Conservation (phyloP, 1,140 invertebrate genomes). For the Aphidius gifuensis region DNA sequence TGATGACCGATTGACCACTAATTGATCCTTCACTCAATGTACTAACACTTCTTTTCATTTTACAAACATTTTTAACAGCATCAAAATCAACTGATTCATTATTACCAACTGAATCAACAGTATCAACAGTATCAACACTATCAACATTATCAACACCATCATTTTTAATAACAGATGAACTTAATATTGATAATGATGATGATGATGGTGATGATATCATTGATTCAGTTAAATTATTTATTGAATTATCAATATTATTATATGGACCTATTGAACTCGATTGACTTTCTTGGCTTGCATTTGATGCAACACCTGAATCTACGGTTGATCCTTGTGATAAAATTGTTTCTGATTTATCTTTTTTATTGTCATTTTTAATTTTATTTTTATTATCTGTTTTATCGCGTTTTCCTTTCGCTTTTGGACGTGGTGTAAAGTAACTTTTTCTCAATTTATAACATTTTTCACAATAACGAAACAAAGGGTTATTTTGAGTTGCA, state of each 20-base stretch:
- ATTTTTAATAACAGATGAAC: no score
- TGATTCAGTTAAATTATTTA: not conserved
- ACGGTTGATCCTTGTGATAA: constrained; percentile 17
- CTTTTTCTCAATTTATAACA: constrained; percentile 67
- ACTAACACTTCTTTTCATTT: no score
- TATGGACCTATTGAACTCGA: not conserved
- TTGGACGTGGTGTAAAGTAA: constrained; percentile 63
- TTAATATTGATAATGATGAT: not conserved
- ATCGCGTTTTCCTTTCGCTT: constrained; percentile 42
- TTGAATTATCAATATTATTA: not conserved
- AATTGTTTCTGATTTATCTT: not conserved
- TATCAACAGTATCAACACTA: not conserved
- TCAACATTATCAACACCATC: not conserved
- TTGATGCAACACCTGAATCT: constrained; percentile 16
- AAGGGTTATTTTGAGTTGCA: constrained; percentile 61
- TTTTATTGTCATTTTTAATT: not conserved
- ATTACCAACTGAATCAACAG: no score
- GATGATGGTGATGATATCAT: not conserved
- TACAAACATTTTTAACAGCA: no score
- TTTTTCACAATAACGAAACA: constrained; percentile 65
- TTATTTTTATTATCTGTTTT: constrained; percentile 10
- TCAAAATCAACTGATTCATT: no score
- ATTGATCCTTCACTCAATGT: no score
- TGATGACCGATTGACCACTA: not conserved
- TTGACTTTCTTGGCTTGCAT: constrained; percentile 33